Base-by-base conservation (phyloP, 23 tunicate species). In the Halocynthia aurantium region DNA sequence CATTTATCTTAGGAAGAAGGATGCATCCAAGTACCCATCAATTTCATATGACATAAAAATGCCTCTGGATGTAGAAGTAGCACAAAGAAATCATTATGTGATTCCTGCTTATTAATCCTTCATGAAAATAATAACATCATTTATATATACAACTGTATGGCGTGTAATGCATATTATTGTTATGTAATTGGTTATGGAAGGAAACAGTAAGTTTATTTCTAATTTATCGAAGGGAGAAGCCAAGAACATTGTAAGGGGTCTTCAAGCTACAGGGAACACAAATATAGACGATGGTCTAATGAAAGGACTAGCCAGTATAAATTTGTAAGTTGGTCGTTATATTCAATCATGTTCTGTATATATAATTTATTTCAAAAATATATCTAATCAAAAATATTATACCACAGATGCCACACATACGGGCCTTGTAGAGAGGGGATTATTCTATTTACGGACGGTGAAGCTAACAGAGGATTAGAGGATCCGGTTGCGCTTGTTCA, bases 361-460 rank as follows among this genome's bases (percentile, higher is more conserved):
- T 13, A 13, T 13, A 58, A 1, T 1, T 58, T 58, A 58, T 58
- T 58, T 1, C 4, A 58, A n/a, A 2, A 58, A 13, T 58, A 58
- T 15, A 58, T 58, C 1, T 58, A 13, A 13, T 2, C 17, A 13
- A 58, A n/a, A 58, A 58, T n/a, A 2, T 58, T 58, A n/a, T 13
- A 58, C 63, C 63, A 31, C 44, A 31, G 44, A 31, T 31, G 44
- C 44, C 44, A 31, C 44, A 31, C 44, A 12, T 54, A 53, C 31
- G 65, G 64, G 5, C 78, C 78, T 18, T 51, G 78, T 53, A 75
- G 86, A 10, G 93, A 87, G 53, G 82, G 93, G 71, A 81, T 87
- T 71, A 87, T 87, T 9, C 83, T 87, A 12, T 87, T 87, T 65
- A 82, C 93, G 49, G 93, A 87, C 54, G 93, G 93, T n/a, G 83